Conservation (phyloP, 2,888 invertebrate genomes). For the Crepidodera aurea region DNA sequence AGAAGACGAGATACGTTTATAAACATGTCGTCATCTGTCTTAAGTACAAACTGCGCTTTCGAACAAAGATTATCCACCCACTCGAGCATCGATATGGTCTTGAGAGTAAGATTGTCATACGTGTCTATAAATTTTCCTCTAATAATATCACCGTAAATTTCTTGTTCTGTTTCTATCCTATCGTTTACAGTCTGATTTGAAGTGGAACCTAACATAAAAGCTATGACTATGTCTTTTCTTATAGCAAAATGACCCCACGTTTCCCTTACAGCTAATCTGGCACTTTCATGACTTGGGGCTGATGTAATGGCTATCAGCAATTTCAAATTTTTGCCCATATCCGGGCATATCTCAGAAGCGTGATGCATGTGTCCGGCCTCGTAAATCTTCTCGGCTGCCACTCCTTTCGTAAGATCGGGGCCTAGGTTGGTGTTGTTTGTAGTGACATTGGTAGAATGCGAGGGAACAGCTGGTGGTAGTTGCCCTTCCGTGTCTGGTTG, state of each 20-base stretch:
- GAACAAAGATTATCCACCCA: constrained; percentile 83
- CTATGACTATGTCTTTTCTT: constrained; percentile 71
- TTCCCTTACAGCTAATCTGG: constrained; percentile 78
- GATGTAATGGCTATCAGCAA: constrained; percentile 77
- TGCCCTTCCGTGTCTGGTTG: constrained; percentile 48
- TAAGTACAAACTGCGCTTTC: constrained; percentile 76
- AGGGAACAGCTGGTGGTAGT: constrained; percentile 40
- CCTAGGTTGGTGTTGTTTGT: constrained; percentile 40
- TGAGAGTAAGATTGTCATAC: constrained; percentile 83
- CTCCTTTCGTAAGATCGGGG: constrained; percentile 55
- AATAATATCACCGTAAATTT: constrained; percentile 79
- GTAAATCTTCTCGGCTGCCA: constrained; percentile 69
- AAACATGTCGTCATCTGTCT: constrained; percentile 91
- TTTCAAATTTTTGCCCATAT: constrained; percentile 69
- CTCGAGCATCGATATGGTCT: constrained; percentile 83
- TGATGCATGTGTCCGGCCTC: constrained; percentile 74
- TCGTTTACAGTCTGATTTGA: constrained; percentile 63
- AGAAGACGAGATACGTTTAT: constrained; percentile 81
- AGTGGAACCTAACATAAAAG: constrained; percentile 73
- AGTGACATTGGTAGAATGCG: constrained; percentile 36
- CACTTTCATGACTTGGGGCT: constrained; percentile 74
- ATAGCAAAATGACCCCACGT: constrained; percentile 82
- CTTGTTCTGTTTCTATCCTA: constrained; percentile 70
- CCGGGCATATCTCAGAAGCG: constrained; percentile 73
- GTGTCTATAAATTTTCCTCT: constrained; percentile 78